Conservation (phyloP, 92 coral and sea anemone genomes). For the Bergia puertoricense region DNA sequence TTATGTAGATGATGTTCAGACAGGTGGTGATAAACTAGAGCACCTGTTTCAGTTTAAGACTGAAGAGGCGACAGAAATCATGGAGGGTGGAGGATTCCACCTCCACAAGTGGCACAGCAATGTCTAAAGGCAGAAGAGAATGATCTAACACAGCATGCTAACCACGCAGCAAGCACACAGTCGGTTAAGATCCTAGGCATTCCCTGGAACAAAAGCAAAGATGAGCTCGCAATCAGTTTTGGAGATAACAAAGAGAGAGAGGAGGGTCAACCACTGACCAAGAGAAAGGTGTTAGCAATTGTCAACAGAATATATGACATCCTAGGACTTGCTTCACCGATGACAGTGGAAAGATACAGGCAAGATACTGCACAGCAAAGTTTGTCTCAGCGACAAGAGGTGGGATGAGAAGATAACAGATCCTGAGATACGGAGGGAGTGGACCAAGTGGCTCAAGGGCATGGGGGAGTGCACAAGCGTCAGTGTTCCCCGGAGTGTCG, state of each 20-base stretch:
- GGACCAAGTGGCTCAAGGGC: too few relatives aligned
- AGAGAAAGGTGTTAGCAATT: not conserved
- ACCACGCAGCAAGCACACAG: not conserved
- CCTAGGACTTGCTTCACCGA: not conserved
- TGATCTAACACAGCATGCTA: not conserved
- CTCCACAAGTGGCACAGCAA: too few relatives aligned
- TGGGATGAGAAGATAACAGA: too few relatives aligned
- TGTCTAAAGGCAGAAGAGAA: not conserved
- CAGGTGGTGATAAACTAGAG: too few relatives aligned
- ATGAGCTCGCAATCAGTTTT: constrained; percentile 13
- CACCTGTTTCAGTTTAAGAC: constrained; percentile 42
- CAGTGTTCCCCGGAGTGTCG: too few relatives aligned
- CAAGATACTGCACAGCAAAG: not conserved
- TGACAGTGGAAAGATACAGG: not conserved
- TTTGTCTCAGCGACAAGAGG: too few relatives aligned
- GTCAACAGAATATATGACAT: not conserved
- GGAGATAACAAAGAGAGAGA: not conserved
- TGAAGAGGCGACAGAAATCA: constrained; percentile 35
- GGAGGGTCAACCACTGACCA: constrained; percentile 38
- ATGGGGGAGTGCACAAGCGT: too few relatives aligned
- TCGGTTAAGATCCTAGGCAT: constrained; percentile 12
- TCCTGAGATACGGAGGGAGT: too few relatives aligned
- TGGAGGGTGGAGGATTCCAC: too few relatives aligned
- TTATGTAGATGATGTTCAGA: too few relatives aligned
- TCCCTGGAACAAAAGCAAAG: not conserved